Conservation (phyloP, 2,888 invertebrate species). For the Ectemnius continuus region DNA sequence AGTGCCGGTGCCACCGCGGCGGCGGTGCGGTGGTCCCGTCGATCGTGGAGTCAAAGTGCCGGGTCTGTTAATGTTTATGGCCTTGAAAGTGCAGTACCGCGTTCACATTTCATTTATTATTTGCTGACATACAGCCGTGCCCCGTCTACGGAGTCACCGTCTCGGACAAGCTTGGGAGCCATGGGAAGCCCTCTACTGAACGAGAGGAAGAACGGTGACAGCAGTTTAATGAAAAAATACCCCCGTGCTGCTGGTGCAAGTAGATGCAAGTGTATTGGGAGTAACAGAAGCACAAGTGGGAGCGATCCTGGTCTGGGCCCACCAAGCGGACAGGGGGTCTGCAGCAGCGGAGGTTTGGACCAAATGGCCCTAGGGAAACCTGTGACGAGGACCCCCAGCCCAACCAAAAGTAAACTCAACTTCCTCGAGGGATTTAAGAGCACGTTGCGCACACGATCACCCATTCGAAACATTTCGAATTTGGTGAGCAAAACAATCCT, state of each 20-base stretch:
- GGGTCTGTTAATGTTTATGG: neutral
- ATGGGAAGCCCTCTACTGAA: too few species aligned
- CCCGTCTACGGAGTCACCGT: slow-evolving; percentile 68
- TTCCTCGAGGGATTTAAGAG: slow-evolving; percentile 83
- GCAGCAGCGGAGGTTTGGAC: slow-evolving; percentile 58
- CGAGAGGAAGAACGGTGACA: neutral
- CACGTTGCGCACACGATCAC: slow-evolving; percentile 79
- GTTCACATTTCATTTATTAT: slow-evolving; percentile 73
- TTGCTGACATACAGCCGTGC: slow-evolving; percentile 75
- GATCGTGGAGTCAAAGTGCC: neutral
- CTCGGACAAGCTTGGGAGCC: slow-evolving; percentile 10
- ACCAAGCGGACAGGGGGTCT: slow-evolving; percentile 31
- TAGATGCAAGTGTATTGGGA: slow-evolving; percentile 7
- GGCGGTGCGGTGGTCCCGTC: too few species aligned
- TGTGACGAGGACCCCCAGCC: slow-evolving; percentile 74
- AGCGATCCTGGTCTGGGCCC: too few species aligned
- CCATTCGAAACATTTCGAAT: slow-evolving; percentile 73
- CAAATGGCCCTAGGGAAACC: slow-evolving; percentile 22
- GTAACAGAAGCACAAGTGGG: neutral
- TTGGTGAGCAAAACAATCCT: slow-evolving; percentile 71
- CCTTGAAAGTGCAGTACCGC: slow-evolving; percentile 62
- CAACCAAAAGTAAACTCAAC: slow-evolving; percentile 78
- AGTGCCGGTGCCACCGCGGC: too few species aligned
- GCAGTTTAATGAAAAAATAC: neutral
- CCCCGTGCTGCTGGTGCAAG: neutral